Evolutionary conservation across 2,797 vertebrate genomes (phyloP).

Genomic region (Bradypodion pumilum): DNA sequence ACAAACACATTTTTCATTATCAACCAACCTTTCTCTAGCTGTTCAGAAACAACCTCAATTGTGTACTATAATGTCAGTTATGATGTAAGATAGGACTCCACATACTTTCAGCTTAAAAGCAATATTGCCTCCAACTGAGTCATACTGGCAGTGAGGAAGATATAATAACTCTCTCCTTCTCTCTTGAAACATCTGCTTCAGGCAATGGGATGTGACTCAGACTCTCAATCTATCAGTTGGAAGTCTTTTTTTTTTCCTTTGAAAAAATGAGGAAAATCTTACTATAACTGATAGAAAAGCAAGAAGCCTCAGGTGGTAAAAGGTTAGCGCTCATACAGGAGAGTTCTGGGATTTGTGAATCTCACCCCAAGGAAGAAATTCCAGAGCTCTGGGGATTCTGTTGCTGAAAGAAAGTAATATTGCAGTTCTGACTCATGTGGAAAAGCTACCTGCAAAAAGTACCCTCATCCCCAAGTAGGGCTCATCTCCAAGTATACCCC

Average conservation of each 20-base stretch:
- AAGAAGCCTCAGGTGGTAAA: background rate
- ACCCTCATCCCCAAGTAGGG: too few relatives aligned
- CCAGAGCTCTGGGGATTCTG: too few relatives aligned
- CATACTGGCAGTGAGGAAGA: constrained; percentile 49
- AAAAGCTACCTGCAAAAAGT: too few relatives aligned
- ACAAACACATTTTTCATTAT: constrained; percentile 27
- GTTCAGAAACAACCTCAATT: constrained; percentile 14
- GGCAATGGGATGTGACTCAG: constrained; percentile 41
- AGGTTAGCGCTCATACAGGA: background rate
- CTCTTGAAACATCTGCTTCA: constrained; percentile 45
- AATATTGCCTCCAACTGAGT: constrained; percentile 56
- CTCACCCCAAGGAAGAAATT: background rate
- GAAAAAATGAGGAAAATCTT: constrained; percentile 42
- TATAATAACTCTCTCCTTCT: constrained; percentile 52
- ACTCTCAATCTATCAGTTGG: constrained; percentile 32
- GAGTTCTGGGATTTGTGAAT: background rate
- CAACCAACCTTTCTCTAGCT: background rate
- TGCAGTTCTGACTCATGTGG: too few relatives aligned
- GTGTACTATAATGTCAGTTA: constrained; percentile 7
- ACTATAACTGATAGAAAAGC: background rate
- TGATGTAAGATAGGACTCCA: constrained; percentile 16
- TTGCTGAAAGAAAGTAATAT: too few relatives aligned
- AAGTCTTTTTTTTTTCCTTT: background rate
- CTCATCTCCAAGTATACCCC: too few relatives aligned
- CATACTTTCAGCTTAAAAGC: constrained; percentile 27